Base-by-base conservation (phyloP, 2,797 vertebrate genomes). In the Rhabdophis nuchalis region DNA sequence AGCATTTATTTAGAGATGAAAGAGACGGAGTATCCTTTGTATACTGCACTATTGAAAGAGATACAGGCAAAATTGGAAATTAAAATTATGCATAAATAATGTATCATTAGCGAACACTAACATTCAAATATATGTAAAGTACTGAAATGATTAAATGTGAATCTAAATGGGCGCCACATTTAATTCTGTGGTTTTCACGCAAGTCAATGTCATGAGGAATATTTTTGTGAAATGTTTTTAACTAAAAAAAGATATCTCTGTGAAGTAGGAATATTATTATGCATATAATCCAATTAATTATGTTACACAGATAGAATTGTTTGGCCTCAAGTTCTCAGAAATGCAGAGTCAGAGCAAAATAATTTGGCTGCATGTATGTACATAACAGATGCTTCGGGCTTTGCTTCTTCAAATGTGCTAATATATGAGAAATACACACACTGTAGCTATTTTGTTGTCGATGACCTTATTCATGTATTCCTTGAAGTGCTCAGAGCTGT, bases 381-480 rank as follows among this genome's bases (percentile, higher is more conserved):
- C 54, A 91, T 68, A 93, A 86, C 6, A 68, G 68, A 41, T 82
- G 32, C 23, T 90, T 93, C 89, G 50, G 18, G 25, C 32, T 93
- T 20, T 89, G 7, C 57, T 93, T 92, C 89, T 90, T 92, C 86
- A 89, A 82, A 23, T 88, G 89, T 46, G 50, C 85, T 93, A 87
- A 92, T 61, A 57, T 92, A 93, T 14, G 87, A 58, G 5, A 50
- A 92, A 94, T 61, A 85, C 91, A 92, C 89, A 87, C 89, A 46
- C 85, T 87, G 23, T 89, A 93, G 93, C 87, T 93, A 46, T 20
- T 82, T 82, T 82, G 20, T 95, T 95, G 56, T 82, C 94, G 82
- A 96, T 95, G 92, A 94, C 89, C 94, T 95, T 93, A 94, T 93
- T 68, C 90, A 25, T 89, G 89, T 95, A 95, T 95, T 93, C 94